A percentile compares a stretch with the other conserved stretches of the same genome.
Evolutionary conservation across 2,888 invertebrate genomes (phyloP).

Genomic region (Dicroscelio sp.): DNA sequence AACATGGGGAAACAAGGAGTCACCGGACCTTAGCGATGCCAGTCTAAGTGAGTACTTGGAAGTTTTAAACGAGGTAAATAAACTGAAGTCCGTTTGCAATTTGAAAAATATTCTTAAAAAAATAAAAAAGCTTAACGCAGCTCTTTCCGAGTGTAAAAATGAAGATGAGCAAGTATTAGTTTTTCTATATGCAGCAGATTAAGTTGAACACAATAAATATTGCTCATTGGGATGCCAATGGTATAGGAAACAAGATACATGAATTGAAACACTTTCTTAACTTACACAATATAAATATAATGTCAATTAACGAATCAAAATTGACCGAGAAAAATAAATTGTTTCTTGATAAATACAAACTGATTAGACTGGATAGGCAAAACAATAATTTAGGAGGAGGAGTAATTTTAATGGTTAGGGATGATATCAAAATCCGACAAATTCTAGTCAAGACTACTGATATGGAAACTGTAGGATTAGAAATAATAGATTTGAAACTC

Average conservation of each 20-base stretch:
- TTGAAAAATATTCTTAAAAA: background rate
- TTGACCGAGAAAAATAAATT: background rate
- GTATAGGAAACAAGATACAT: too few relatives aligned
- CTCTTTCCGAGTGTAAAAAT: constrained; percentile 10
- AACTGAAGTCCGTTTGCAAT: background rate
- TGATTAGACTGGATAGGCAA: constrained; percentile 40
- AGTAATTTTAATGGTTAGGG: constrained; percentile 8
- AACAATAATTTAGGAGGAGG: constrained; percentile 52
- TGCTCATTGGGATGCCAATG: constrained; percentile 38
- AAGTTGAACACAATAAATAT: background rate
- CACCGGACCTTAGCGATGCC: too few relatives aligned
- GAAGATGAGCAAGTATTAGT: constrained; percentile 1
- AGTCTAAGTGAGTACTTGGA: background rate
- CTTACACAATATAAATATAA: background rate
- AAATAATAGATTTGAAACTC: too few relatives aligned
- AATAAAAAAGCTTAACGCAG: background rate
- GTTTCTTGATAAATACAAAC: background rate
- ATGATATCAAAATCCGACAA: too few relatives aligned
- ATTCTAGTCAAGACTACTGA: too few relatives aligned
- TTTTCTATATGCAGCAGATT: background rate
- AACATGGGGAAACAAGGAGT: background rate
- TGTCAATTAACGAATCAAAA: constrained; percentile 15
- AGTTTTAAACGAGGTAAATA: background rate
- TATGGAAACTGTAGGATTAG: too few relatives aligned
- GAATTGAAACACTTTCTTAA: background rate